Percentiles rank a stretch among this genome's conserved stretches.
phyloP scores from a whole-genome alignment of 2,888 invertebrate species.

The Amitus sp. region DNA sequence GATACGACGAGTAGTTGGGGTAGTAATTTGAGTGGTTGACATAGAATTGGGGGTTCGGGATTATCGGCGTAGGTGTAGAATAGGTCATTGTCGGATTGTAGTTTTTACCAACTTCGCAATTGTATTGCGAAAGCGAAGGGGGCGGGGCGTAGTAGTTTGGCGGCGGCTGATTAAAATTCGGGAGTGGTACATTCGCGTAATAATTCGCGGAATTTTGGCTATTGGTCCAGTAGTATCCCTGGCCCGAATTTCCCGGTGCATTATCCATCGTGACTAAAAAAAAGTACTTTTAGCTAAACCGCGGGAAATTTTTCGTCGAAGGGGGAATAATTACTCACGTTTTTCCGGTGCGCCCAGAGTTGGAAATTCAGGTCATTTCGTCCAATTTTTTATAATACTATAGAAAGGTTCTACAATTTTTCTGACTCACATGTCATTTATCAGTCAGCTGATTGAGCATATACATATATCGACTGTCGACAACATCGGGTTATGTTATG shows the following conservation, averaged over 20 bases:
- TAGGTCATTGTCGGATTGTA: not conserved
- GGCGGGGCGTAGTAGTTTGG: constrained; percentile 23
- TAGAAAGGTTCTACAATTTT: too few species aligned
- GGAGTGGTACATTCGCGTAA: constrained; percentile 52
- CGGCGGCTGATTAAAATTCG: constrained; percentile 46
- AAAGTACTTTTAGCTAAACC: too few species aligned
- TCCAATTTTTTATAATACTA: too few species aligned
- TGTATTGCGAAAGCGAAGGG: not conserved
- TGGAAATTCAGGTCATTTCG: too few species aligned
- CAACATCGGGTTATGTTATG: too few species aligned
- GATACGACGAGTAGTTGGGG: not conserved
- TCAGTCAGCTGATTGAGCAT: too few species aligned
- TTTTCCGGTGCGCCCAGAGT: too few species aligned
- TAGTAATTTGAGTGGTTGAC: not conserved
- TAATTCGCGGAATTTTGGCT: constrained; percentile 38
- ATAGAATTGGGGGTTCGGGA: not conserved
- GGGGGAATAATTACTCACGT: too few species aligned
- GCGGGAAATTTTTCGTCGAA: too few species aligned
- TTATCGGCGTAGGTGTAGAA: not conserved
- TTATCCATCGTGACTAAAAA: not conserved
- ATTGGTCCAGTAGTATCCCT: constrained; percentile 47
- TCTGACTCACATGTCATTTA: too few species aligned
- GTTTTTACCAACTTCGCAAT: not conserved
- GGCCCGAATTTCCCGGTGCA: not conserved
- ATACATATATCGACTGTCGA: too few species aligned